Evolutionary conservation across 2,797 vertebrate species (phyloP).

Genomic region (Iguana delicatissima): DNA sequence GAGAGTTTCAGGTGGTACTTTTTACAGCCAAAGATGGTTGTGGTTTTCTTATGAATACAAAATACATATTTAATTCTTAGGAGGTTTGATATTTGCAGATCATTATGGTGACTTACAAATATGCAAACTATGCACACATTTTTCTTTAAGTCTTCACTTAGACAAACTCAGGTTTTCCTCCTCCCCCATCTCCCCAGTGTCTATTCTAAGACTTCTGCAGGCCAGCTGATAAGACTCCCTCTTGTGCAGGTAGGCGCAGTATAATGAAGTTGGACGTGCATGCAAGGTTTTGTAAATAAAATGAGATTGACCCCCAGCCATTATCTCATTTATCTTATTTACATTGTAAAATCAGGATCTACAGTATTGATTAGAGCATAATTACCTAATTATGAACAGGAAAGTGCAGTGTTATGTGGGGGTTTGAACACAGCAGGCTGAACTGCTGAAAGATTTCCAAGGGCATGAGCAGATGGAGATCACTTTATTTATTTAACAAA

Average conservation of each 20-base stretch:
- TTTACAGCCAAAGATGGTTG: constrained; percentile 57
- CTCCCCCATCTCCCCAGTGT: constrained; percentile 31
- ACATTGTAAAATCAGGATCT: constrained; percentile 88
- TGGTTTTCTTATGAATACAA: constrained; percentile 55
- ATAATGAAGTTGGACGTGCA: constrained; percentile 82
- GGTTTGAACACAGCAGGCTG: constrained; percentile 73
- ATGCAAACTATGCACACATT: constrained; percentile 61
- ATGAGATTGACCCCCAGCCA: constrained; percentile 82
- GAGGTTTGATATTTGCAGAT: constrained; percentile 38
- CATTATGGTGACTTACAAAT: constrained; percentile 62
- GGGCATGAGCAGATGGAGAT: constrained; percentile 77
- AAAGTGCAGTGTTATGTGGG: constrained; percentile 72
- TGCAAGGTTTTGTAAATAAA: constrained; percentile 79
- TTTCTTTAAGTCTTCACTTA: constrained; percentile 74
- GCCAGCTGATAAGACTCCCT: constrained; percentile 76
- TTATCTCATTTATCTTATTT: constrained; percentile 89
- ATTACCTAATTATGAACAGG: constrained; percentile 88
- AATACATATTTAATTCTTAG: constrained; percentile 75
- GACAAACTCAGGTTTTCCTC: constrained; percentile 64
- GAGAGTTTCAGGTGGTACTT: constrained; percentile 71
- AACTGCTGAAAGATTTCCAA: constrained; percentile 73
- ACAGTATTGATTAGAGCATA: constrained; percentile 88
- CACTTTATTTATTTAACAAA: constrained; percentile 72
- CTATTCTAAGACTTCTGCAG: constrained; percentile 69
- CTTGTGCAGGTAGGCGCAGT: constrained; percentile 68